A percentile compares a stretch with the other conserved stretches of the same genome.
These are phyloP conservation scores for Agelas oroides DNA, from an alignment of 37 sponge, comb jelly and placozoan species.

Conservation along the genomic window DNA sequence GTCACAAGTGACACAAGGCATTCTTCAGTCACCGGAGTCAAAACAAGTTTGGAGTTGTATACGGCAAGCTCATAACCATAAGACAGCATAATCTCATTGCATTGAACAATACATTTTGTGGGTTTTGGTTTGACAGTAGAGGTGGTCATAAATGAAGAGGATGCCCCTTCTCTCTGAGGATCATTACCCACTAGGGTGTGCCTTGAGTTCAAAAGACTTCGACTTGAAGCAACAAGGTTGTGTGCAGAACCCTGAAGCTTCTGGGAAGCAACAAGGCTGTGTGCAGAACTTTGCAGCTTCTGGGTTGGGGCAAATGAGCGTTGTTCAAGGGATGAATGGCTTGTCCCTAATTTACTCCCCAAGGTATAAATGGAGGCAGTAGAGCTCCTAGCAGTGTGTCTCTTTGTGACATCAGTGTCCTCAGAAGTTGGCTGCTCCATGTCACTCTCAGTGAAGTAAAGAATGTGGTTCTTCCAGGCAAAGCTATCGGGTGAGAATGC, in stretches of 20 bases:
- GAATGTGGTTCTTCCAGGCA: constrained; percentile 28
- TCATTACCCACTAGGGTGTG: background rate
- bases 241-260: background rate
- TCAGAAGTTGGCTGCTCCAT: background rate
- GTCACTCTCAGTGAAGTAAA: constrained; percentile 6
- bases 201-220: constrained; percentile 21
- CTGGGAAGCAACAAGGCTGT: constrained; percentile 20
- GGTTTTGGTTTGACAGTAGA: background rate
- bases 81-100: constrained; percentile 22
- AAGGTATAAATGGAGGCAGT: background rate
- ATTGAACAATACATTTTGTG: constrained; percentile 47
- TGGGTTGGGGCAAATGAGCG: background rate
- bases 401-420: background rate
- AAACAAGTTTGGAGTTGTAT: background rate
- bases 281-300: constrained; percentile 1
- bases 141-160: background rate
- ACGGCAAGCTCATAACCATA: constrained; percentile 70
- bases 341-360: background rate
- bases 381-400: background rate
- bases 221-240: constrained; percentile 41
- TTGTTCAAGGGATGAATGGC: background rate
- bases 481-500: background rate
- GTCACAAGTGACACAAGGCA: constrained; percentile 28
- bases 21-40: constrained; percentile 49
- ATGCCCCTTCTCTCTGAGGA: background rate